Base-by-base conservation (phyloP, 2,113 vertebrate species). In the Xiphorhynchus elegans region DNA sequence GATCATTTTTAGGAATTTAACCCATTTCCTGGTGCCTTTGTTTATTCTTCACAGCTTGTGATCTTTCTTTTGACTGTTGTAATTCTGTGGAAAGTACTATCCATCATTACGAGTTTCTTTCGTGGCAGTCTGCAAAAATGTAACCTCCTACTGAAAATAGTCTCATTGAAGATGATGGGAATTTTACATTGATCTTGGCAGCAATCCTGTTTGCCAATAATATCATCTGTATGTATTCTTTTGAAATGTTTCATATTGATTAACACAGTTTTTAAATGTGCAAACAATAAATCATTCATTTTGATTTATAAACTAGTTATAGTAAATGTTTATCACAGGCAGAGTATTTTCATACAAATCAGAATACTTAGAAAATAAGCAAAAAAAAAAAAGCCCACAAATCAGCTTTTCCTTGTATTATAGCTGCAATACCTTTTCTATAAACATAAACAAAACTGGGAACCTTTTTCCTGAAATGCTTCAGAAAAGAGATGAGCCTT, bases 251-350 rank as follows among this genome's bases (percentile, higher is more conserved):
- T 77, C 1, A 5, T 96, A 94, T 96, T 64, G 95, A 96, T 94
- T 86, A 90, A 86, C 52, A 72, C 28, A 18, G 15, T 40, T 86
- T 95, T 95, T 74, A 92, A 95, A 88, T 94, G 72, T 56, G 84
- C 63, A 94, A 84, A 81, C 39, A 74, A 84, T 95, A 90, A 85
- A 96, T 94, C 75, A 95, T 88, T 86, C n/a, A 78, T 95, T 94
- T 94, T 91, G n/a, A 70, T 86, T 94, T 90, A 78, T 80, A 73
- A 93, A 85, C 55, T 33, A 26, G 44, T 72, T 74, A 25, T 56
- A 78, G 47, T 46, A 76, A 80, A 26, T 44, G 50, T 91, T 93
- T 96, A 73, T 87, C 13, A 4, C 59, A 90, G 74, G 50, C 25
- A 66, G 63, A 79, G 6, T 37, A 29, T 94, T 94, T 94, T 67